Evolutionary conservation across 2,113 vertebrate genomes (phyloP), one percentile per base, ranked within the genome.

Genomic region (Cololabis saira): DNA sequence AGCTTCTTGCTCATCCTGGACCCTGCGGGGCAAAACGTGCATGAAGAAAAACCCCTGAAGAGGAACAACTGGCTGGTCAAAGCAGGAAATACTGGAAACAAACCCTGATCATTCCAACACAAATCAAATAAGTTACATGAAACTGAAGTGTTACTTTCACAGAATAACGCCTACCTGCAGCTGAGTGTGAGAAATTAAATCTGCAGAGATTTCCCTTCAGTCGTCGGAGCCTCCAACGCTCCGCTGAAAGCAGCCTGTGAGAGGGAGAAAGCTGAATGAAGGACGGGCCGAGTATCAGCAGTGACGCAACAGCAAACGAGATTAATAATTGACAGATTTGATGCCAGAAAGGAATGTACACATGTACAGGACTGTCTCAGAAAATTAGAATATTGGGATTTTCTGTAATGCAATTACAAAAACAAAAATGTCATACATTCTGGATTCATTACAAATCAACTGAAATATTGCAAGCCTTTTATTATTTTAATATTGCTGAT

Each of bases 1-100:
- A 94, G 60, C 82, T 91, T 92, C 64, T 90, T 88, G 0, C 3
- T 58, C 91, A 92, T 93, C 24, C 2, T 84, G 68, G 17, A 48
- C 1, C 61, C 88, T 88, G 37, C 33, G 41, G n/a, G 27, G 30
- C 45, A 47, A 47, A 47, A 45, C n/a, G 15, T 44, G 11, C 14
- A 43, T 43, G 15, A 45, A 45, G n/a, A 45, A 44, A 5, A 62
- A n/a, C 5, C 24, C 24, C 24, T 27, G 24, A 3, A 27, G 5
- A 2, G 24, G 24, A 3, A 45, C 43, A 4, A 1, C 21, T 22
- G 37, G 37, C 19, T 12, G 12, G 40, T 33, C 22, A 41, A 22
- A 1, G 14, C 10, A 9, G 52, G 17, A 7, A 53, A 53, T 13
- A 5, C 10, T 21, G n/a, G 14, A 21, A 12, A 21, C 18, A 12